Base-by-base conservation (phyloP, 2,888 invertebrate species). In the Geophilus truncorum region DNA sequence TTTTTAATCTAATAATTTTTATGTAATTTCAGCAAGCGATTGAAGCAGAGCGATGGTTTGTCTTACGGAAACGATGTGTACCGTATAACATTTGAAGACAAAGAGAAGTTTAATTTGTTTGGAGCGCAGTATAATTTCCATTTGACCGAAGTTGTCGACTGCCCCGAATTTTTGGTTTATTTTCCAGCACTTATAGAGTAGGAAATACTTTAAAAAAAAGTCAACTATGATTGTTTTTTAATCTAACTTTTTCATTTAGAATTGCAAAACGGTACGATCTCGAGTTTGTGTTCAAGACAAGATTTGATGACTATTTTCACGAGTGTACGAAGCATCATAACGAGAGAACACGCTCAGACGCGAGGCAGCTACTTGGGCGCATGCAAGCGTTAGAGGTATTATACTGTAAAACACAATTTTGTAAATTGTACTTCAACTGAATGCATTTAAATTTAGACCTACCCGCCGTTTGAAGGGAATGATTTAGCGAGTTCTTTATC, bases 131-230 rank as follows among this genome's bases (percentile, higher is more conserved):
- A 98, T 89, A 92, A 96, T 87, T 99, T 99, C 87, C 92, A 94
- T 85, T 89, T 99, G 84, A 96, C 98, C 86, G 97, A 94, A 45
- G 97, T 97, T 7, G 98, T 99, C 0, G 93, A 99, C 87, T 99
- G 99, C 87, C 99, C 99, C 0, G 99, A 99, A 87, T 99, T 98
- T 89, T 90, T 99, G 81, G 97, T 98, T 18, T 93, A 98, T 88
- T 95, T 98, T 87, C 94, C 96, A 21, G 90, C 93, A 4, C 89
- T 98, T 80, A 90, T 91, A 62, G 85, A 93, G 78, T 78, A 78
- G 18, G 75, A 28, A 75, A 9, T 75, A 21, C 15, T 7, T 75
- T 75, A 75, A 21, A 25, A 45, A 9, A n/a, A n/a, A n/a, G n/a
- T n/a, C n/a, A n/a, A n/a, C n/a, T n/a, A n/a, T n/a, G n/a, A n/a